Evolutionary conservation across 2,888 invertebrate genomes (phyloP).

Genomic region (Muscina levida): DNA sequence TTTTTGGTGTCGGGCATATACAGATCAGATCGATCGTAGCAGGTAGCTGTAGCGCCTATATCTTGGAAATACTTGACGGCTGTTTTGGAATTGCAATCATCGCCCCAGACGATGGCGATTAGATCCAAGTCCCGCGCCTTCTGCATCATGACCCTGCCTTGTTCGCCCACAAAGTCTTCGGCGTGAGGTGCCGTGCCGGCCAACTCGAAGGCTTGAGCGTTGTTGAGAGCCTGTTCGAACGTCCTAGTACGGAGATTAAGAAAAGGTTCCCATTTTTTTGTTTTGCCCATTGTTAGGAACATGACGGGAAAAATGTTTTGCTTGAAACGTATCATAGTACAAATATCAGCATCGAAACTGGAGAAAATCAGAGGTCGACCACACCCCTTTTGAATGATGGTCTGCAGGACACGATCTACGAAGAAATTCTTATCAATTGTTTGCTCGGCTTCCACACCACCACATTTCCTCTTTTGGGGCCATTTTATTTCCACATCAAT

Average conservation of each 20-base stretch:
- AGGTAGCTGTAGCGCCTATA: conserved; percentile 95
- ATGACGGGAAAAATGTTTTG: conserved; percentile 98
- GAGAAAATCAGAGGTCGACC: conserved; percentile 94
- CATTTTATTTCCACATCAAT: conserved; percentile 99
- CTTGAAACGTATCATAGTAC: conserved; percentile 94
- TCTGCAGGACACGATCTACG: conserved; percentile 91
- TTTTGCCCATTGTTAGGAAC: conserved; percentile 84
- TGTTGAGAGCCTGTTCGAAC: conserved; percentile 90
- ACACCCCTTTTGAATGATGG: conserved; percentile 89
- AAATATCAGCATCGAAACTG: conserved; percentile 97
- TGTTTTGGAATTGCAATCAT: conserved; percentile 93
- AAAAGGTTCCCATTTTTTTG: conserved; percentile 83
- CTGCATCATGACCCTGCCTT: conserved; percentile 83
- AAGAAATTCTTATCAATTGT: conserved; percentile 93
- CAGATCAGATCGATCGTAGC: conserved; percentile 93
- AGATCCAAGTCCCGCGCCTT: conserved; percentile 89
- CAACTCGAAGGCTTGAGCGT: conserved; percentile 89
- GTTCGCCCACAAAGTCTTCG: conserved; percentile 91
- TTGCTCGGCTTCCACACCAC: conserved; percentile 91
- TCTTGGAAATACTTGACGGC: conserved; percentile 92
- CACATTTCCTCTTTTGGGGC: conserved; percentile 92
- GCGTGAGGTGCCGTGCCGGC: conserved; percentile 95
- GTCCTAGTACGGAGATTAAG: conserved; percentile 90
- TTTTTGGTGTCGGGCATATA: conserved; percentile 72
- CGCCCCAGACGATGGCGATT: conserved; percentile 97